These are phyloP conservation scores for Ailurus styani DNA, from an alignment of 2,113 vertebrate species.

Conservation along the genomic window DNA sequence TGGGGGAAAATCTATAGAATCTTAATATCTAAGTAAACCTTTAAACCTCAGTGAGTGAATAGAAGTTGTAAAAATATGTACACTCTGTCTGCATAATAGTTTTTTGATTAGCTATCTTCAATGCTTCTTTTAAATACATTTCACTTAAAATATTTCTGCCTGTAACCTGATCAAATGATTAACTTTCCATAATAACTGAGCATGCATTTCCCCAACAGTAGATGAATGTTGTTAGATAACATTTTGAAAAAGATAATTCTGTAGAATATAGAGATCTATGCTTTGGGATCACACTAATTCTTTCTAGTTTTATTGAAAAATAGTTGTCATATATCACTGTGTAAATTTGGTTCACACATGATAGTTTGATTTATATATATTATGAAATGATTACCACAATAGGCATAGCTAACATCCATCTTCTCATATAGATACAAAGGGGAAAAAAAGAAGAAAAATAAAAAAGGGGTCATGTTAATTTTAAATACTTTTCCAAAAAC, in stretches of 20 bases:
- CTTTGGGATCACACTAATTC: background rate
- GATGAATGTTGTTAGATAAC: background rate
- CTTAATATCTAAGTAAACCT: constrained; percentile 37
- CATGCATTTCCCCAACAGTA: background rate
- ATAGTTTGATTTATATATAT: background rate
- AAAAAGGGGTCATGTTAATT: background rate
- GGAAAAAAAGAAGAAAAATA: background rate
- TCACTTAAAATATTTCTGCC: background rate
- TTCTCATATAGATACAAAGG: background rate
- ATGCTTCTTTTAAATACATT: constrained; percentile 4
- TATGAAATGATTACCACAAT: background rate
- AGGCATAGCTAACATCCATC: background rate
- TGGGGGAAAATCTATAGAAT: constrained; percentile 59
- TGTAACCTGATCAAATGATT: background rate
- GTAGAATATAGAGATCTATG: background rate
- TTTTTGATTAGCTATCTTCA: background rate
- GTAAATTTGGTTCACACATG: background rate
- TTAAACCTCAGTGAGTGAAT: background rate
- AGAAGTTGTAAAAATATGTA: background rate
- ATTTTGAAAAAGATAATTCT: background rate
- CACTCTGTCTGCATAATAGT: background rate
- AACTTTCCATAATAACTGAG: background rate
- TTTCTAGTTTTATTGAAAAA: background rate
- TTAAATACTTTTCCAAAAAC: background rate
- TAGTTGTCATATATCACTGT: background rate